phyloP scores from a whole-genome alignment of 2,113 vertebrate genomes.

The Crotalus viridis region DNA sequence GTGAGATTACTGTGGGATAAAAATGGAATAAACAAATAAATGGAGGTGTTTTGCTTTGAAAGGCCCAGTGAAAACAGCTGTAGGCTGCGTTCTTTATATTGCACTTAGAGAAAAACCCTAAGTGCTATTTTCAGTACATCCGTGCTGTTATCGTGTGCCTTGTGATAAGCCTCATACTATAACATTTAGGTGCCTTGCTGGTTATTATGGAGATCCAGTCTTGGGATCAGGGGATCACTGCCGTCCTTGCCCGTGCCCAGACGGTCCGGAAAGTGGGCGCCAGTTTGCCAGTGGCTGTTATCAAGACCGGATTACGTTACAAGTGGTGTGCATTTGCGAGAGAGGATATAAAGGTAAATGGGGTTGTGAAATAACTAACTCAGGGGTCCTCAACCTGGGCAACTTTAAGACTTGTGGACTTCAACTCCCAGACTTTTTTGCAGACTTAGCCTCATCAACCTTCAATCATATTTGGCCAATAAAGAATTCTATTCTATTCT shows the following conservation, averaged over 20 bases:
- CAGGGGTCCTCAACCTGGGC: too few species aligned
- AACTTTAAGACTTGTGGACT: too few species aligned
- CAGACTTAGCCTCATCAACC: too few species aligned
- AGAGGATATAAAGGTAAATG: conserved; percentile 85
- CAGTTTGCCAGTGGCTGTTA: conserved; percentile 91
- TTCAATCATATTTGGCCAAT: too few species aligned
- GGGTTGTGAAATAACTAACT: rapidly evolving
- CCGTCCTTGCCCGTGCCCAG: conserved; percentile 90
- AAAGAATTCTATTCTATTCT: too few species aligned
- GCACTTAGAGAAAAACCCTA: not conserved
- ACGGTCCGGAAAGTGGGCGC: conserved; percentile 82
- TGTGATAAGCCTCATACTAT: rapidly evolving
- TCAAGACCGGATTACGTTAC: conserved; percentile 74
- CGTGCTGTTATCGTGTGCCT: not conserved
- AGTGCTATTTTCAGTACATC: not conserved
- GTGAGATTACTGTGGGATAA: not conserved
- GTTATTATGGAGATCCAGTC: conserved; percentile 89
- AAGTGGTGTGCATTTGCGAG: conserved; percentile 85
- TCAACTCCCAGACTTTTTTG: too few species aligned
- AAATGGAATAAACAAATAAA: not conserved
- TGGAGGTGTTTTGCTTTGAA: not conserved
- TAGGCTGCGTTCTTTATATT: not conserved
- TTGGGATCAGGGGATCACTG: conserved; percentile 94
- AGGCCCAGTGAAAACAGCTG: not conserved
- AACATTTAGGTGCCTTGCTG: conserved; percentile 79